Evolutionary conservation across 2,113 vertebrate species (phyloP).

Genomic region (Nothocercus julius): DNA sequence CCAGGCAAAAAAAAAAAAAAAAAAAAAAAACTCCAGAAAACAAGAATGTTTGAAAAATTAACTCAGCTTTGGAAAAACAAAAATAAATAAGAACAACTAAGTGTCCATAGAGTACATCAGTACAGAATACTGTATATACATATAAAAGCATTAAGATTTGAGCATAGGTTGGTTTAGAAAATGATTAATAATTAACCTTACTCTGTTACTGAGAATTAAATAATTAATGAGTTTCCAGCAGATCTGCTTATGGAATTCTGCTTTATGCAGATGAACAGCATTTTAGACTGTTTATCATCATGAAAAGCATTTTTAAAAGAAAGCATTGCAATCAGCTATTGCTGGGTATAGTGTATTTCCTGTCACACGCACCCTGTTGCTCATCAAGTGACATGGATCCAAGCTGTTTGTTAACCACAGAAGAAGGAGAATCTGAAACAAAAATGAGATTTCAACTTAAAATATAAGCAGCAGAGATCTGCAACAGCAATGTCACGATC

Average conservation of each 20-base stretch:
- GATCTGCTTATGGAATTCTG: slow-evolving; percentile 45
- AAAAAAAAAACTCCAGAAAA: not conserved
- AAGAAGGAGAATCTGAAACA: slow-evolving; percentile 99
- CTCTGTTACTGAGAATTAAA: slow-evolving; percentile 10
- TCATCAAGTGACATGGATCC: slow-evolving; percentile 99
- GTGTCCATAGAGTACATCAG: not conserved
- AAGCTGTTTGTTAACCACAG: slow-evolving; percentile 98
- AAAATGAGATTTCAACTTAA: slow-evolving; percentile 90
- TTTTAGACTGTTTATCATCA: slow-evolving; percentile 56
- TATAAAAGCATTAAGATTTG: not conserved
- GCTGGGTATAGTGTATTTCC: slow-evolving; percentile 75
- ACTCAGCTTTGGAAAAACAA: not conserved
- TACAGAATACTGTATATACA: not conserved
- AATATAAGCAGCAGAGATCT: slow-evolving; percentile 83
- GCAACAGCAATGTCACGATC: slow-evolving; percentile 80
- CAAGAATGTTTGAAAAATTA: not conserved
- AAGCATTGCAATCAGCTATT: slow-evolving; percentile 69
- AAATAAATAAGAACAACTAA: not conserved
- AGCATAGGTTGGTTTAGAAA: slow-evolving; percentile 25
- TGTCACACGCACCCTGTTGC: slow-evolving; percentile 92
- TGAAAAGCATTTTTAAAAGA: slow-evolving; percentile 58
- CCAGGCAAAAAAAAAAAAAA: not conserved
- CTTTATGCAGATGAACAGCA: slow-evolving; percentile 49
- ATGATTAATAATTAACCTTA: slow-evolving; percentile 10
- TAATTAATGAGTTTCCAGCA: slow-evolving; percentile 42